Percentiles rank a stretch among this genome's conserved stretches.
phyloP scores from a whole-genome alignment of 2,888 invertebrate genomes.

The Autographa pulchrina region DNA sequence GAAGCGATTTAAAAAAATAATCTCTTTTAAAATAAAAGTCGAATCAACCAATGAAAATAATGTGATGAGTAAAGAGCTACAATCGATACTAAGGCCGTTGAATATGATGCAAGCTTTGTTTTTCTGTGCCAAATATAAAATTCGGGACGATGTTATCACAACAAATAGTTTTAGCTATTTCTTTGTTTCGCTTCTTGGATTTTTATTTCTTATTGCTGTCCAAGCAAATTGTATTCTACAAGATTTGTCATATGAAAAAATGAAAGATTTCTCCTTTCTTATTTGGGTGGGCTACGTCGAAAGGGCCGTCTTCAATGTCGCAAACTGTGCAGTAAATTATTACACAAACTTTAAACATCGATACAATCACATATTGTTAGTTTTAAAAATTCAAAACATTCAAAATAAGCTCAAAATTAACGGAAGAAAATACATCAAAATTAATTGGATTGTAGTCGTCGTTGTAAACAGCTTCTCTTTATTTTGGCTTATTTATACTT shows the following conservation, averaged over 20 bases:
- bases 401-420: conserved; percentile 11
- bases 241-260: too few species aligned
- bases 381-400: conserved; percentile 26
- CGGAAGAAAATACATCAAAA: not conserved
- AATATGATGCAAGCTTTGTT: conserved; percentile 20
- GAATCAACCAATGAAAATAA: not conserved
- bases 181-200: conserved; percentile 5
- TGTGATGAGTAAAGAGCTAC: conserved; percentile 14
- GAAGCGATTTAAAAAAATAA: not conserved
- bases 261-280: not conserved
- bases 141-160: conserved; percentile 14
- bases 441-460: conserved; percentile 17
- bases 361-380: conserved; percentile 20
- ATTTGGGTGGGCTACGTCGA: not conserved
- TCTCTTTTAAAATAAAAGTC: not conserved
- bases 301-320: not conserved
- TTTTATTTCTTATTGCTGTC: not conserved
- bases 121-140: conserved; percentile 22
- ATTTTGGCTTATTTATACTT: not conserved
- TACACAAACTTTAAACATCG: conserved; percentile 14
- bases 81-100: conserved; percentile 23
- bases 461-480: conserved; percentile 9
- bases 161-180: conserved; percentile 8
- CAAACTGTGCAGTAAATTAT: conserved; percentile 6
- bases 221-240: not conserved